Evolutionary conservation across 2,888 invertebrate genomes (phyloP), one percentile per base, ranked within the genome.

Genomic region (Lasioglossum lativentre): DNA sequence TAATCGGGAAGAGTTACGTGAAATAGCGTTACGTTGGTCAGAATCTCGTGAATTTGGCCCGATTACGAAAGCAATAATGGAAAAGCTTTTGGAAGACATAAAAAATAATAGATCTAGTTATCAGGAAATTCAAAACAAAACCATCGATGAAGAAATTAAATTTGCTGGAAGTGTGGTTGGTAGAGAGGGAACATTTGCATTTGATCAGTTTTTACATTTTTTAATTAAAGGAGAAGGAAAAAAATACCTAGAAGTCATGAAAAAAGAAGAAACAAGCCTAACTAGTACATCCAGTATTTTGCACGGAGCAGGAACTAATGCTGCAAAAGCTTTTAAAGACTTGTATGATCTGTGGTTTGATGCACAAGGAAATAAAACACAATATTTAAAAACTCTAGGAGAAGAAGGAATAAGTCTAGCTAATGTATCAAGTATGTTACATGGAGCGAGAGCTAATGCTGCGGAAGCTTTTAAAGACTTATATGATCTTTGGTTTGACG

Each of bases 21-120:
- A 93, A 91, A 80, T 93, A 85, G 83, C 90, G 23, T 88, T 92
- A 87, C 92, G 93, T 83, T 93, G 93, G 92, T 90, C 78, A 85
- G 93, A 93, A 88, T 92, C 90, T 87, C 90, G 89, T 83, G 88
- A 91, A 87, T 86, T 89, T 87, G 90, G 87, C 70, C 88, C 73
- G 84, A 83, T 89, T 66, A 86, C 86, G 75, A 88, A 87, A 80
- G 80, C n/a, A 87, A 86, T 89, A 80, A 86, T 91, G 85, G 79
- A 85, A 80, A 83, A 90, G 79, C 83, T 92, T 86, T 89, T 90
- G 34, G 85, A 73, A 77, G 91, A 91, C 85, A 82, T 92, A 85
- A 86, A 88, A 38, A 68, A n/a, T 68, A 38, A 68, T 68, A 68
- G 38, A 12, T 68, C 10, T 80, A 92, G 89, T 88, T 89, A 85